Conservation (phyloP, 1,140 invertebrate species). For the Nasonia vitripennis region DNA sequence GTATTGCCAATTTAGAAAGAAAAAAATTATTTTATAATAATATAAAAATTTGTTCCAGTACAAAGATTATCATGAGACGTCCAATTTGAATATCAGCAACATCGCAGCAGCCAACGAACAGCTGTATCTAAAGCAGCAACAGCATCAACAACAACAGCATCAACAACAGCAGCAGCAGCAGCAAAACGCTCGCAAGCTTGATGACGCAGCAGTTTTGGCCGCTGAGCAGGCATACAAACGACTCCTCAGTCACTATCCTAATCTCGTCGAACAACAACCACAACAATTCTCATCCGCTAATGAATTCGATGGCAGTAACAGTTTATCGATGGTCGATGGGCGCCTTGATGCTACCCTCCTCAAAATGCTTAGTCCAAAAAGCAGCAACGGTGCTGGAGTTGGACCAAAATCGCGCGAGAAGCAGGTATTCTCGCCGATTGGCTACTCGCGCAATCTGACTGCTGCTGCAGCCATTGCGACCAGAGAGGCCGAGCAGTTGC, state of each 20-base stretch:
- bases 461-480: constrained; percentile 50
- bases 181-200: constrained; percentile 58
- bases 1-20: neutral
- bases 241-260: constrained; percentile 62
- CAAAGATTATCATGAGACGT: constrained; percentile 63
- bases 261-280: constrained; percentile 57
- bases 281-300: constrained; percentile 23
- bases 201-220: constrained; percentile 46
- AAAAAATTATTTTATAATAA: neutral
- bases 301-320: constrained; percentile 22
- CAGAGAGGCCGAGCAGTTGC: constrained; percentile 57
- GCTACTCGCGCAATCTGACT: constrained; percentile 66
- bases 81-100: constrained; percentile 59
- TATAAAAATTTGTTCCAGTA: constrained; percentile 46
- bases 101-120: constrained; percentile 62
- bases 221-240: constrained; percentile 66
- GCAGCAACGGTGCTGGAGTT: neutral
- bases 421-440: constrained; percentile 66
- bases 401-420: constrained; percentile 54
- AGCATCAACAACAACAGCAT: constrained; percentile 59
- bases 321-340: constrained; percentile 53
- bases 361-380: constrained; percentile 66
- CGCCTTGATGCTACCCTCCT: constrained; percentile 65
- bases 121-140: constrained; percentile 62
- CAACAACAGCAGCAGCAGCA: constrained; percentile 57